Evolutionary conservation across 64 coral and sea anemone species (phyloP).

Genomic region (Actinia equina): DNA sequence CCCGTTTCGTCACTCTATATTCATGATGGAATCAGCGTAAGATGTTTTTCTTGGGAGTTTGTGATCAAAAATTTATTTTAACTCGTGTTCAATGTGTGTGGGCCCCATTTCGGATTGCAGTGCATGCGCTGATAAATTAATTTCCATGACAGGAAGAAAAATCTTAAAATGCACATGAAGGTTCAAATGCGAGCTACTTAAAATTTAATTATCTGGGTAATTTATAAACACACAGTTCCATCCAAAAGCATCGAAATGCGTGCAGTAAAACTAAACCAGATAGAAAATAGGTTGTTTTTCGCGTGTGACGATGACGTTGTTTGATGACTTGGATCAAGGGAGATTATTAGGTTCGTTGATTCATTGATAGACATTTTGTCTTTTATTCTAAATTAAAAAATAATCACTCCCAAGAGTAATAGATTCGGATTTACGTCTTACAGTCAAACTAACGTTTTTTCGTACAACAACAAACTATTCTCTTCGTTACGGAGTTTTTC

Average conservation of each 20-base stretch:
- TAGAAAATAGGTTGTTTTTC: not conserved
- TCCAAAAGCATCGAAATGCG: not conserved
- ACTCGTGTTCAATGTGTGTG: not conserved
- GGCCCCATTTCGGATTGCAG: not conserved
- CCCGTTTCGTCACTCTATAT: not conserved
- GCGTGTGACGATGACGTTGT: not conserved
- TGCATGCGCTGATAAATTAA: not conserved
- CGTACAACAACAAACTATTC: too few species aligned
- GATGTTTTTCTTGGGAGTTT: not conserved
- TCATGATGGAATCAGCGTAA: not conserved
- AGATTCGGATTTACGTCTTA: not conserved
- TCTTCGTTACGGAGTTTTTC: not conserved
- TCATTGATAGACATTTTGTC: not conserved
- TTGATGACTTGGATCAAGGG: not conserved
- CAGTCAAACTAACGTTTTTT: too few species aligned
- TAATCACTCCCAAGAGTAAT: not conserved
- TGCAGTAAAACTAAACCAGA: not conserved
- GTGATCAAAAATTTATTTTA: not conserved
- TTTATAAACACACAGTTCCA: not conserved
- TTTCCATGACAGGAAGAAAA: not conserved
- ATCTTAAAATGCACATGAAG: not conserved
- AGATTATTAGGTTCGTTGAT: not conserved
- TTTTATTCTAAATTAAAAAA: not conserved
- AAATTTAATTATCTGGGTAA: not conserved
- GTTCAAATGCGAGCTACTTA: not conserved